Evolutionary conservation across 2,797 vertebrate genomes (phyloP), one percentile per base, ranked within the genome.

Genomic region (Lepus oiostolus): DNA sequence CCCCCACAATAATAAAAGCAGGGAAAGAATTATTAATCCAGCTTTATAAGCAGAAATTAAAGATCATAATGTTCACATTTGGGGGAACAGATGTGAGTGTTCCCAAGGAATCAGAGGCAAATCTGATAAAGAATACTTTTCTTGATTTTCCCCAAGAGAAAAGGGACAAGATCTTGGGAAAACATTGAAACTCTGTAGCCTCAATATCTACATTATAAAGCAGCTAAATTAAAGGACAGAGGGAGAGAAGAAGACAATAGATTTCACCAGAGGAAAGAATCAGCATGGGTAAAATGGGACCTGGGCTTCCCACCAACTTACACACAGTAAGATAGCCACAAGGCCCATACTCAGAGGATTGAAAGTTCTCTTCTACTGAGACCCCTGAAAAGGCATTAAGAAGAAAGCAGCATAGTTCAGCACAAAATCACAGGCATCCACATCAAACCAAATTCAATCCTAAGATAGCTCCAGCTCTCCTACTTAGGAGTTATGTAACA

Each of bases 51-150:
- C 35, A 93, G 4, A 91, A 80, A 91, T 62, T 24, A 94, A 85
- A n/a, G 19, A 87, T 92, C 9, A 93, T 95, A 96, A 60, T 77
- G 19, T 83, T 70, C n/a, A 85, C 7, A 89, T 71, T 58, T 83
- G 1, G 13, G 22, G 6, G 30, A 94, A 4, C 62, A 54, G 54
- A 12, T 88, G 16, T 19, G 32, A 94, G 87, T 60, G 5, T n/a
- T 47, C 54, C 75, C 3, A 74, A 52, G 22, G 47, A 91, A 86
- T 75, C n/a, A 89, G 21, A 82, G 19, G 5, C 50, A 95, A 89
- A 79, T 82, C 0, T 92, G 21, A 35, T 71, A 76, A 68, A 42
- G 42, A 70, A 26, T 38, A 67, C 22, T 93, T 88, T 71, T 65
- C n/a, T 42, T 81, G 8, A 1, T 88, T 62, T n/a, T 75, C 94